Percentiles rank a stretch among this genome's conserved stretches.
Evolutionary conservation across 2,113 vertebrate genomes (phyloP).

Genomic region (Origma solitaria): DNA sequence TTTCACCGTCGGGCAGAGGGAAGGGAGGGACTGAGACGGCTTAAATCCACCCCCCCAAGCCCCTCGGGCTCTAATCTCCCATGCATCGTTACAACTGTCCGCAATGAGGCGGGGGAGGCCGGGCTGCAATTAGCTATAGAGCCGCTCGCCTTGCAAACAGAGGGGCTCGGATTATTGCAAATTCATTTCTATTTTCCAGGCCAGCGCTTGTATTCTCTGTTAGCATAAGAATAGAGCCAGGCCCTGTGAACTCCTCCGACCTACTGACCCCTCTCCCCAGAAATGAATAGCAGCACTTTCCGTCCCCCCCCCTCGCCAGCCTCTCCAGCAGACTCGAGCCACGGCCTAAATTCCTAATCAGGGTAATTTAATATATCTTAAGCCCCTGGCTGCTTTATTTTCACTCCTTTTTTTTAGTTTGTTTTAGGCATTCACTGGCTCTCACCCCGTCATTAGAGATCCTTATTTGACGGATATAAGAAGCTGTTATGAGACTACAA

Average conservation of each 20-base stretch:
- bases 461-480: slow-evolving; percentile 82
- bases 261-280: slow-evolving; percentile 89
- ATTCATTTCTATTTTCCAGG: slow-evolving; percentile 97
- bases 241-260: slow-evolving; percentile 93
- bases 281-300: slow-evolving; percentile 88
- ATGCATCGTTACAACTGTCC: slow-evolving; percentile 52
- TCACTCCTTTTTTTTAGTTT: slow-evolving; percentile 87
- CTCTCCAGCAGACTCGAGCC: slow-evolving; percentile 89
- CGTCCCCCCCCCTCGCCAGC: slow-evolving; percentile 75
- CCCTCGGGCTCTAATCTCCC: slow-evolving; percentile 57
- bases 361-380: slow-evolving; percentile 99
- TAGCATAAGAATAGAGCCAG: slow-evolving; percentile 96
- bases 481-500: slow-evolving; percentile 79
- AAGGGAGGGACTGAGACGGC: neutral
- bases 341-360: slow-evolving; percentile 94
- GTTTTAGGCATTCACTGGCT: slow-evolving; percentile 89
- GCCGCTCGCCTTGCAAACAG: slow-evolving; percentile 72
- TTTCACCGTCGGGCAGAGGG: neutral
- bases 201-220: slow-evolving; percentile 82
- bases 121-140: slow-evolving; percentile 80
- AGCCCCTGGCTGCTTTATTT: slow-evolving; percentile 88
- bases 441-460: slow-evolving; percentile 83
- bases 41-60: neutral
- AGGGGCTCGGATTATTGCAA: slow-evolving; percentile 85
- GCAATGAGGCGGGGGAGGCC: slow-evolving; percentile 70